Evolutionary conservation across 2,797 vertebrate genomes (phyloP).

Genomic region (Leptodactylus fallax): DNA sequence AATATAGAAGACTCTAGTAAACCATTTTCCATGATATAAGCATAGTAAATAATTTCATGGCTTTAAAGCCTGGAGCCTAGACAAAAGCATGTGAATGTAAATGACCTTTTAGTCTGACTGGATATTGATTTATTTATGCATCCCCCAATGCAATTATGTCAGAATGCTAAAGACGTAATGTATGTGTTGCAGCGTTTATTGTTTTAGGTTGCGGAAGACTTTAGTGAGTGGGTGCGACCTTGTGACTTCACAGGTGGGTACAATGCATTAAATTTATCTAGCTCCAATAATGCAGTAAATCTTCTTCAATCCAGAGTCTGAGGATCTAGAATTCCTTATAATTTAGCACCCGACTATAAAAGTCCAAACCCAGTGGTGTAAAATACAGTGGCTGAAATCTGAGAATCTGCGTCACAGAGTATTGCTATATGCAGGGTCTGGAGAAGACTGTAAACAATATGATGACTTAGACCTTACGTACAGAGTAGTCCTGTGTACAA

Average conservation of each 20-base stretch:
- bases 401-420: no score
- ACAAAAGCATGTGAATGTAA: constrained; percentile 15
- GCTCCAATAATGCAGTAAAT: no score
- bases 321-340: background rate
- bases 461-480: no score
- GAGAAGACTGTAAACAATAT: no score
- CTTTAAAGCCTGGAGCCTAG: background rate
- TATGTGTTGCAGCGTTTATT: constrained; percentile 68
- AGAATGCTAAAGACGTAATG: constrained; percentile 5
- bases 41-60: background rate
- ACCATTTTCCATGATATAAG: constrained; percentile 21
- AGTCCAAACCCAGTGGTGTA: no score
- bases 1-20: constrained; percentile 1
- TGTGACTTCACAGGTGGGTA: constrained; percentile 5
- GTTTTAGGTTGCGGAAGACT: constrained; percentile 70
- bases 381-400: no score
- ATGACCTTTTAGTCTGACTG: constrained; percentile 31
- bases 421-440: no score
- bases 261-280: background rate
- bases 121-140: constrained; percentile 38
- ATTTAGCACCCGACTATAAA: no score
- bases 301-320: background rate
- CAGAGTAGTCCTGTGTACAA: no score
- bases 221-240: constrained; percentile 13
- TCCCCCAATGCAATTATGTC: constrained; percentile 37